phyloP scores from a whole-genome alignment of 2,113 vertebrate species.

The Hippocampus comes region DNA sequence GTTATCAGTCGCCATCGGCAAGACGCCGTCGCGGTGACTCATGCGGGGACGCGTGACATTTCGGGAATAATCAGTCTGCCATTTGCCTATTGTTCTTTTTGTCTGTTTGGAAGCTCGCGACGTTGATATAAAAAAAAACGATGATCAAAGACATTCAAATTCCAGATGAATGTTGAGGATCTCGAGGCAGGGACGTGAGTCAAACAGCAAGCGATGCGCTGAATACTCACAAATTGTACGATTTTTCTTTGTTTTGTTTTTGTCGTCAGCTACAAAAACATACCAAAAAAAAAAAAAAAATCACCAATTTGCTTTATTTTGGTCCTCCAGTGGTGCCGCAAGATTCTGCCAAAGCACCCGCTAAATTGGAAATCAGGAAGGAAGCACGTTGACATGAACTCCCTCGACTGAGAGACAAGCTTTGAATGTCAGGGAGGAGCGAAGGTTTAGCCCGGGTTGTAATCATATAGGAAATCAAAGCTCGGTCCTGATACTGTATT shows the following conservation, averaged over 20 bases:
- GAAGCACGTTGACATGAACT: not conserved
- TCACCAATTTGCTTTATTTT: not conserved
- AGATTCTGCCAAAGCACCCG: not conserved
- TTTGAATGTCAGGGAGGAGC: not conserved
- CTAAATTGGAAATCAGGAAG: not conserved
- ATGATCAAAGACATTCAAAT: not conserved
- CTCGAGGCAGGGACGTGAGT: not conserved
- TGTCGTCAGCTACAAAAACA: no score
- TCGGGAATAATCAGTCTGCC: slow-evolving; percentile 2
- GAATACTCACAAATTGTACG: not conserved
- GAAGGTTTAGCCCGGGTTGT: not conserved
- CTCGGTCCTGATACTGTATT: not conserved
- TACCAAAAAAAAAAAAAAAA: no score
- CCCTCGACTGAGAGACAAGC: no score
- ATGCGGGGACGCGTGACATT: not conserved
- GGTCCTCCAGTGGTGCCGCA: not conserved
- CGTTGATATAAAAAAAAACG: not conserved
- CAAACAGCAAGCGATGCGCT: not conserved
- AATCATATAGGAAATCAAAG: not conserved
- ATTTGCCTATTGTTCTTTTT: not conserved
- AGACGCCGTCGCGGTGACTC: not conserved
- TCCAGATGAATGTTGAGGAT: not conserved
- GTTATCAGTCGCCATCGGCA: slow-evolving; percentile 5
- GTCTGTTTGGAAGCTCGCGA: no score
- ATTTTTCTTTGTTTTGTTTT: no score